These are phyloP conservation scores for Chiroxiphia lanceolata DNA, from an alignment of 2,797 vertebrate genomes.

Conservation along the genomic window DNA sequence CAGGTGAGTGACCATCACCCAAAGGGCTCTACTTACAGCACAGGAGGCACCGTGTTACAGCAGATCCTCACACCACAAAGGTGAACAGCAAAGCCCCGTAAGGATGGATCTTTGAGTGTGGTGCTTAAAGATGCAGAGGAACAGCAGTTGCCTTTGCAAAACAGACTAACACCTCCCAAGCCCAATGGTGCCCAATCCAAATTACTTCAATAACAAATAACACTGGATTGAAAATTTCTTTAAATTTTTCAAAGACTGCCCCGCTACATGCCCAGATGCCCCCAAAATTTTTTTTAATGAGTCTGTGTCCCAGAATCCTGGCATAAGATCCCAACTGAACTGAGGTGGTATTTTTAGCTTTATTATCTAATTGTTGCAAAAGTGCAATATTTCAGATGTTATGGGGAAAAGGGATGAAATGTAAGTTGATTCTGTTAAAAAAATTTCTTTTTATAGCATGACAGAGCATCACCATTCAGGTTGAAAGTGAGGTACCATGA, in stretches of 20 bases:
- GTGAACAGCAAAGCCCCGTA: background rate
- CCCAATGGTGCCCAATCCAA: fast-evolving
- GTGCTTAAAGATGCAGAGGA: background rate
- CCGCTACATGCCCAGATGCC: background rate
- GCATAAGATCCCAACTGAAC: background rate
- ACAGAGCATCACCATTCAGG: background rate
- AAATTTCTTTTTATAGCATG: background rate
- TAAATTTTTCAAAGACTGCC: background rate
- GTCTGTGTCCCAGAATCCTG: background rate
- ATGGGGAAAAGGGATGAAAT: background rate
- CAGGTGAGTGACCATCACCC: background rate
- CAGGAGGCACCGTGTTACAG: background rate
- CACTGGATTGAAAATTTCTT: background rate
- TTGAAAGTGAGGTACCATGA: background rate
- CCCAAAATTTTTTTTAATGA: background rate
- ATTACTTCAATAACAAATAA: background rate
- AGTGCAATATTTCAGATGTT: background rate
- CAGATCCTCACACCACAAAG: background rate
- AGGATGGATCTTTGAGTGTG: background rate
- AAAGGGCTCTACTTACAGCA: background rate
- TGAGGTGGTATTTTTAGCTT: background rate
- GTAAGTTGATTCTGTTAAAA: background rate
- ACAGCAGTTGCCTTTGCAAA: background rate
- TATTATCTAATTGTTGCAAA: background rate
- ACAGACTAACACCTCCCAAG: background rate